phyloP scores from a whole-genome alignment of 2,113 vertebrate genomes.

The Tachycineta bicolor region DNA sequence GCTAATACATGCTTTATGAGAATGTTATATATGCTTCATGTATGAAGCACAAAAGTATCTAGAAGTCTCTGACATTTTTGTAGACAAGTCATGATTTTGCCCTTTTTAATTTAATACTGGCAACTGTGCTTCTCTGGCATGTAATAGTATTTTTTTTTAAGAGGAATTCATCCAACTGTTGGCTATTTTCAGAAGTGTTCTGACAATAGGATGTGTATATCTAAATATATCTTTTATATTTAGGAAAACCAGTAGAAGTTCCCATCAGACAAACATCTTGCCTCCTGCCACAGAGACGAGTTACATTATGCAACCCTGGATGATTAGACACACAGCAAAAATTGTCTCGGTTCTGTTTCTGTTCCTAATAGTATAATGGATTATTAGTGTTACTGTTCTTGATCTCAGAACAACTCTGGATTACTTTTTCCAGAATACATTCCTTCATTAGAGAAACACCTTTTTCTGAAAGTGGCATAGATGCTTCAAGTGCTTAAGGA shows the following conservation, averaged over 20 bases:
- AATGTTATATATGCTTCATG: neutral
- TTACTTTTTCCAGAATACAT: neutral
- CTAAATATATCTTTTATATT: neutral
- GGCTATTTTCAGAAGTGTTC: neutral
- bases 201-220: neutral
- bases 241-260: neutral
- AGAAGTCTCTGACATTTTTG: neutral
- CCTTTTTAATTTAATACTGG: neutral
- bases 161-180: neutral
- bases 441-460: neutral
- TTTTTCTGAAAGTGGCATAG: neutral
- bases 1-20: neutral
- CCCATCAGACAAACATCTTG: neutral
- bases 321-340: neutral
- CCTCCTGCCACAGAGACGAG: neutral
- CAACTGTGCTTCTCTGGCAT: neutral
- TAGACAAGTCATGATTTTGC: neutral
- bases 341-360: neutral
- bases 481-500: neutral
- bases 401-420: neutral
- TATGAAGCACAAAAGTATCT: neutral
- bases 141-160: neutral
- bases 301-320: neutral
- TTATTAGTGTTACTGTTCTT: neutral
- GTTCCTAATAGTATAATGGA: neutral